These are phyloP conservation scores for Drosophila rufa DNA, from an alignment of 1,140 invertebrate genomes.

Conservation along the genomic window DNA sequence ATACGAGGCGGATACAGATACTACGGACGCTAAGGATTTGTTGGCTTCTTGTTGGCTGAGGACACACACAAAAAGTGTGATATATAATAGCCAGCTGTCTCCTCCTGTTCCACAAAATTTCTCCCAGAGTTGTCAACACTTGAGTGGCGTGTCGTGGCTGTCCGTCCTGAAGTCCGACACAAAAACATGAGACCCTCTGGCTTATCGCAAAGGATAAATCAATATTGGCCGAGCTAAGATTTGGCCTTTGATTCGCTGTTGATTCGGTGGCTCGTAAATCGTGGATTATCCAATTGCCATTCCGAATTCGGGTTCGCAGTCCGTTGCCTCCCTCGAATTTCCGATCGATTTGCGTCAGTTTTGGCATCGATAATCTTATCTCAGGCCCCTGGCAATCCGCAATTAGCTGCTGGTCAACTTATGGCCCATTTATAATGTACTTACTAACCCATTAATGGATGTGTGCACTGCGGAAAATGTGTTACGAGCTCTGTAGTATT, in stretches of 20 bases:
- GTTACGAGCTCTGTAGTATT: too few relatives aligned
- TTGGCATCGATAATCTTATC: conserved; percentile 41
- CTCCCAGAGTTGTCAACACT: conserved; percentile 50
- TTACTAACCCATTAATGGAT: conserved; percentile 26
- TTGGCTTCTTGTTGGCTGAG: conserved; percentile 34
- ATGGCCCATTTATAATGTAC: conserved; percentile 36
- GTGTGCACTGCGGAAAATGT: neutral
- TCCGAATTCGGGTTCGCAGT: neutral
- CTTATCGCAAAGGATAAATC: conserved; percentile 54
- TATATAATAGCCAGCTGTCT: conserved; percentile 54
- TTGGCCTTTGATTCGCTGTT: conserved; percentile 43
- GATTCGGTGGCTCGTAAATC: conserved; percentile 34
- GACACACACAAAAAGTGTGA: conserved; percentile 47
- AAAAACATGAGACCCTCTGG: conserved; percentile 13
- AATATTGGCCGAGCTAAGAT: conserved; percentile 39
- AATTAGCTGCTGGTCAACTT: conserved; percentile 44
- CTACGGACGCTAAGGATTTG: conserved; percentile 12
- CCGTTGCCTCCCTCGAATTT: conserved; percentile 7
- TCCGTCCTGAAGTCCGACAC: conserved; percentile 11
- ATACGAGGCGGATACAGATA: conserved; percentile 21
- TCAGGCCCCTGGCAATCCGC: conserved; percentile 6
- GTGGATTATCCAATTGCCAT: conserved; percentile 32
- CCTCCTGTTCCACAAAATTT: conserved; percentile 17
- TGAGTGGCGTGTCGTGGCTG: conserved; percentile 37
- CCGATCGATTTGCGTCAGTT: conserved; percentile 38